phyloP scores from a whole-genome alignment of 2,888 invertebrate genomes.

The Vanessa cardui region DNA sequence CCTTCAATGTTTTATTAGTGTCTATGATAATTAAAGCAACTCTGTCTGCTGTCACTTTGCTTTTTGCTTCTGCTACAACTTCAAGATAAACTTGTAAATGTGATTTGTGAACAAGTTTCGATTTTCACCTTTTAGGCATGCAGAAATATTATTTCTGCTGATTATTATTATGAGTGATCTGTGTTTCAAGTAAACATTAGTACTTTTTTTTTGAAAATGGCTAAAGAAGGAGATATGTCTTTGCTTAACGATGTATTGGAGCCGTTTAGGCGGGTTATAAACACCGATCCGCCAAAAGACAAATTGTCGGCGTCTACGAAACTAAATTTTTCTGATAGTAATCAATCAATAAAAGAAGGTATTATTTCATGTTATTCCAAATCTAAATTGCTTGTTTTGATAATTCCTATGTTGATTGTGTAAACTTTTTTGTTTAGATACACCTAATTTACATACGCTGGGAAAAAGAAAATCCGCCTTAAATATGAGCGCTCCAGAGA shows the following conservation, averaged over 20 bases:
- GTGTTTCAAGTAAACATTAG: conserved; percentile 13
- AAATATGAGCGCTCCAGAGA: conserved; percentile 51
- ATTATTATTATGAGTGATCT: conserved; percentile 33
- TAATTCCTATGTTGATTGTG: not conserved
- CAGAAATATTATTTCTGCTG: conserved; percentile 10
- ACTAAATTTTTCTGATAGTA: conserved; percentile 76
- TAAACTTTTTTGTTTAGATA: conserved; percentile 48
- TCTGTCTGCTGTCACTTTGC: not conserved
- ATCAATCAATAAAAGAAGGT: conserved; percentile 74
- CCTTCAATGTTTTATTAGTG: too few species aligned
- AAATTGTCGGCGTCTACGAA: conserved; percentile 71
- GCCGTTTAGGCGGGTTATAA: conserved; percentile 76
- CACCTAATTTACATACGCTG: conserved; percentile 60
- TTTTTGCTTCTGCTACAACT: conserved; percentile 15
- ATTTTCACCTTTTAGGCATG: conserved; percentile 9
- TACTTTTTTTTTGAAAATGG: conserved; percentile 53
- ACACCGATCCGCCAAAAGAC: conserved; percentile 75
- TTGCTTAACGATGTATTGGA: conserved; percentile 74
- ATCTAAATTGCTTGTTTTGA: not conserved
- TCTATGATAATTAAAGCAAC: conserved; percentile 2
- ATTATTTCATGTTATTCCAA: conserved; percentile 30
- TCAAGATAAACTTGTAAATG: conserved; percentile 16
- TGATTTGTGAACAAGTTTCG: conserved; percentile 20
- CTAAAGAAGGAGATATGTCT: conserved; percentile 76
- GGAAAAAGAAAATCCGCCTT: conserved; percentile 74